These are phyloP conservation scores for Artibeus jamaicensis DNA, from an alignment of 2,797 vertebrate species.

Conservation along the genomic window DNA sequence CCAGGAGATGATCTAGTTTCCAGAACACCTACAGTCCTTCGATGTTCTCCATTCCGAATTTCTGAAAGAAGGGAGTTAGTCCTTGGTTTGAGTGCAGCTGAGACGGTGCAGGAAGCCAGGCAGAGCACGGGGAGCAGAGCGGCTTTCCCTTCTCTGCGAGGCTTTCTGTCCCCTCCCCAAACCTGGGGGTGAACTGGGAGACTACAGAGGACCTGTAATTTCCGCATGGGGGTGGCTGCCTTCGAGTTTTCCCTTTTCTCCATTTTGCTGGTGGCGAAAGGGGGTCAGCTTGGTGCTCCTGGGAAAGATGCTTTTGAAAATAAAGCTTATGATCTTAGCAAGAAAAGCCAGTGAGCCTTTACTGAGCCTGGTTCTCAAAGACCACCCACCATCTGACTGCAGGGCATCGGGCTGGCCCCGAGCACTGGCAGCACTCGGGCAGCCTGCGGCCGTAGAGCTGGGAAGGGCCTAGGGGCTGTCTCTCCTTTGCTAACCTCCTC, in stretches of 20 bases:
- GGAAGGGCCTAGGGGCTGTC: neutral
- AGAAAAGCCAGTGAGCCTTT: neutral
- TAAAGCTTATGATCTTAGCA: neutral
- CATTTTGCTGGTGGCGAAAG: neutral
- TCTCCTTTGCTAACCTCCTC: neutral
- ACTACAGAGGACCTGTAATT: neutral
- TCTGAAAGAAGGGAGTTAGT: slow-evolving; percentile 47
- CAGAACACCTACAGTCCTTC: slow-evolving; percentile 17
- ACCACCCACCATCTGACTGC: slow-evolving; percentile 1
- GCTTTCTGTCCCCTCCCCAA: neutral
- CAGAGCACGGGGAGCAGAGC: neutral
- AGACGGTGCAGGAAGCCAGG: neutral
- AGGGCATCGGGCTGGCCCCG: neutral
- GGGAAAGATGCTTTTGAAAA: neutral
- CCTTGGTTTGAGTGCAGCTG: neutral
- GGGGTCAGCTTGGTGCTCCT: neutral
- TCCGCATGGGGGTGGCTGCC: neutral
- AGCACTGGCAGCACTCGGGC: neutral
- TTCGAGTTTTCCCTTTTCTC: neutral
- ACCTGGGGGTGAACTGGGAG: neutral
- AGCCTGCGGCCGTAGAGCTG: neutral
- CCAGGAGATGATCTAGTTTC: slow-evolving; percentile 72
- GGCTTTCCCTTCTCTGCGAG: neutral
- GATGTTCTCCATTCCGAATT: slow-evolving; percentile 40
- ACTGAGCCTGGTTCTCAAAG: slow-evolving; percentile 7